Evolutionary conservation across 1,140 invertebrate genomes (phyloP).

Genomic region (Drosophila murphyi): DNA sequence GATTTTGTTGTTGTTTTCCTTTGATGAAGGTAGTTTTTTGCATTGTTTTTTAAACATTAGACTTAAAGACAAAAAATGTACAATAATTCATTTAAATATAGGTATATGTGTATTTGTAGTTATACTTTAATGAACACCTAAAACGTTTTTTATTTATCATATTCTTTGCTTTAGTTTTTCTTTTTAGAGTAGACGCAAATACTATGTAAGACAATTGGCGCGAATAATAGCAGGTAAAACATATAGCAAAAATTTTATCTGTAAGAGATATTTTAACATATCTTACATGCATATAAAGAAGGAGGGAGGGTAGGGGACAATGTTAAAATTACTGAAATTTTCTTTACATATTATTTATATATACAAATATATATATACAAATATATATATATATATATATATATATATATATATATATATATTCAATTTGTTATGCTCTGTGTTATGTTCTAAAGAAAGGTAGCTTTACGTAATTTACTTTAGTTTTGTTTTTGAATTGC

Average conservation of each 20-base stretch:
- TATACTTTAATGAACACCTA: conserved; percentile 68
- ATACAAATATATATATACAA: conserved; percentile 64
- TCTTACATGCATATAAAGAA: conserved; percentile 46
- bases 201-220: conserved; percentile 75
- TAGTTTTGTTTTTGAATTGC: conserved; percentile 48
- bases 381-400: conserved; percentile 57
- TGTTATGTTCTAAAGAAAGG: conserved; percentile 35
- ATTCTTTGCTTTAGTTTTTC: conserved; percentile 1
- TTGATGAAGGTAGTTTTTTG: conserved; percentile 77
- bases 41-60: conserved; percentile 71
- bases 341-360: conserved; percentile 15
- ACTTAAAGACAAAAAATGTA: conserved; percentile 57
- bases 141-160: conserved; percentile 45
- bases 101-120: conserved; percentile 30
- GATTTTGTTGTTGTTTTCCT: conserved; percentile 31
- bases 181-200: conserved; percentile 65
- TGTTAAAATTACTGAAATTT: conserved; percentile 42
- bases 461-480: conserved; percentile 28
- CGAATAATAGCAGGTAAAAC: conserved; percentile 43
- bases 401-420: conserved; percentile 62
- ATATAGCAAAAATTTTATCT: conserved; percentile 25
- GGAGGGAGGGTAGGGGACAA: conserved; percentile 19
- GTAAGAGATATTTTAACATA: conserved; percentile 17
- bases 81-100: conserved; percentile 53
- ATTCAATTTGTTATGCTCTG: conserved; percentile 70